A percentile compares a stretch with the other conserved stretches of the same genome.
phyloP scores from a whole-genome alignment of 2,797 vertebrate genomes.

The Pagetopsis macropterus region DNA sequence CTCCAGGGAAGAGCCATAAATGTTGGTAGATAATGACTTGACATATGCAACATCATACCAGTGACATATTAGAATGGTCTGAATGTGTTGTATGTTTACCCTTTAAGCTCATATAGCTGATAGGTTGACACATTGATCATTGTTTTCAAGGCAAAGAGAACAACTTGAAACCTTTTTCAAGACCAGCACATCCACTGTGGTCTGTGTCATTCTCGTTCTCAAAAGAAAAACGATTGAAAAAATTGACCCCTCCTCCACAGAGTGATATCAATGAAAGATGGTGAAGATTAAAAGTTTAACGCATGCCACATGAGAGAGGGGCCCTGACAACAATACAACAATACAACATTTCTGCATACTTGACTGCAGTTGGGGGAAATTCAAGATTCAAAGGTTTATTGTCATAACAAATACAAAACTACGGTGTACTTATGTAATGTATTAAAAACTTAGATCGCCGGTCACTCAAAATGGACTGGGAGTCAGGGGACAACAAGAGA shows the following conservation, averaged over 20 bases:
- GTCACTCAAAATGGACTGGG: no score
- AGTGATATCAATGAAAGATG: conserved; percentile 61
- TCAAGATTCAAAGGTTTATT: no score
- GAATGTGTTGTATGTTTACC: background rate
- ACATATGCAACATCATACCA: conserved; percentile 4
- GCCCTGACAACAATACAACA: conserved; percentile 56
- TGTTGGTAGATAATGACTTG: background rate
- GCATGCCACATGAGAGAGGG: conserved; percentile 56
- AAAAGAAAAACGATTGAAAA: no score
- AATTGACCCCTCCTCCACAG: conserved; percentile 29
- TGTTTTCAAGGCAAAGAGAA: background rate
- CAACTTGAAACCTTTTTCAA: background rate
- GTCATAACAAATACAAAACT: no score
- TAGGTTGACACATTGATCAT: background rate
- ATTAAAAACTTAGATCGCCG: no score
- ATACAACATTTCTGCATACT: conserved; percentile 57
- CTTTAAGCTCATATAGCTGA: background rate
- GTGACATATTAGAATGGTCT: conserved; percentile 6
- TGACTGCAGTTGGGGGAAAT: conserved; percentile 39
- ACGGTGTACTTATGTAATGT: no score
- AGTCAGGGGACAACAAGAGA: background rate
- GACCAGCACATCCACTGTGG: background rate
- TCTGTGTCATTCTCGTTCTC: no score
- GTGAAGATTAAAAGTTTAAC: conserved; percentile 69
- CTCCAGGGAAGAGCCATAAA: conserved; percentile 11